These are phyloP conservation scores for Podilymbus podiceps DNA, from an alignment of 2,113 vertebrate genomes.

Conservation along the genomic window DNA sequence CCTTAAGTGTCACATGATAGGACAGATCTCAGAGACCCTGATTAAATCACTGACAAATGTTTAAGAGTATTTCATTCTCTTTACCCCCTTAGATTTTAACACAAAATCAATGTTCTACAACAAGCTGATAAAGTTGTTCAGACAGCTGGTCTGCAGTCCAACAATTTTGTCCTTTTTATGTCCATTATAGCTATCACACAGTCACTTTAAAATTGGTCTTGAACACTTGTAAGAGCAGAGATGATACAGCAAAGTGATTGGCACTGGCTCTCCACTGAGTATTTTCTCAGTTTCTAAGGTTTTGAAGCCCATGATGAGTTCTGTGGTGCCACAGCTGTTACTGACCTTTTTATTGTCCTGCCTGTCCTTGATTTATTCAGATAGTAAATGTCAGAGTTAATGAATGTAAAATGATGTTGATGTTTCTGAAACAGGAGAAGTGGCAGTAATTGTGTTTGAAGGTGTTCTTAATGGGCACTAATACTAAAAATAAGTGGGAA, in stretches of 20 bases:
- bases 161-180: background rate
- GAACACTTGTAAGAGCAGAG: background rate
- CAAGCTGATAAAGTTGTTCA: background rate
- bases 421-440: background rate
- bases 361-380: background rate
- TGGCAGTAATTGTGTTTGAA: background rate
- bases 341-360: background rate
- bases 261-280: background rate
- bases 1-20: no score
- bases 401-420: background rate
- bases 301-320: background rate
- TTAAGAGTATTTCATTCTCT: background rate
- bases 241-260: background rate
- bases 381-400: background rate
- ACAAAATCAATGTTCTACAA: background rate
- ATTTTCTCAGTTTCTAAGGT: background rate
- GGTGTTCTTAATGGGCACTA: background rate
- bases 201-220: background rate
- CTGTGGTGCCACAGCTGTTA: background rate
- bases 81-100: accelerated
- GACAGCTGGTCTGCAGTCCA: background rate
- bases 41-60: background rate
- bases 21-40: background rate
- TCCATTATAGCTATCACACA: background rate
- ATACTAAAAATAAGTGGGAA: background rate